These are phyloP conservation scores for Agraylea sexmaculata DNA, from an alignment of 1,140 invertebrate genomes.

Conservation along the genomic window DNA sequence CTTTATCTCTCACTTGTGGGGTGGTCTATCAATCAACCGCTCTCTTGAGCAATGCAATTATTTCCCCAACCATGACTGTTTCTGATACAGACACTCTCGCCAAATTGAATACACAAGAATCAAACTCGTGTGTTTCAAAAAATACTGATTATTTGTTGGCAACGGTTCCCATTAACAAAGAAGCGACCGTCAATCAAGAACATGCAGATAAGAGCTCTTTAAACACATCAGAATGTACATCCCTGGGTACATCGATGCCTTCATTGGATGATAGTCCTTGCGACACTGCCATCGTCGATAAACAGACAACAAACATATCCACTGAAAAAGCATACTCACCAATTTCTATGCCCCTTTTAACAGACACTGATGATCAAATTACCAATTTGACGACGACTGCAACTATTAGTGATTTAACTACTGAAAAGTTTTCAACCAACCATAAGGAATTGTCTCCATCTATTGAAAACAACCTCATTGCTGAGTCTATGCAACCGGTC, in stretches of 20 bases:
- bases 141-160: background rate
- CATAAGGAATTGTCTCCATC: no score
- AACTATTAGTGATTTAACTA: no score
- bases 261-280: constrained; percentile 18
- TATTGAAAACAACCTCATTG: no score
- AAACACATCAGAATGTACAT: no score
- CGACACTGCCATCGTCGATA: constrained; percentile 13
- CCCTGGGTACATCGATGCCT: constrained; percentile 16
- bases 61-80: constrained; percentile 6
- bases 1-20: constrained; percentile 8
- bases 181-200: constrained; percentile 1
- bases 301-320: constrained; percentile 6
- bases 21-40: constrained; percentile 10
- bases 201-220: background rate
- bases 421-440: no score
- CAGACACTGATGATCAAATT: constrained; percentile 10
- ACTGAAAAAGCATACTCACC: constrained; percentile 17
- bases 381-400: no score
- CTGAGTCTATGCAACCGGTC: no score
- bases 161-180: constrained; percentile 1
- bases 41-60: constrained; percentile 1
- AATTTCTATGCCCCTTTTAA: constrained; percentile 20
- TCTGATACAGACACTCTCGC: constrained; percentile 1
- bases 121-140: background rate
- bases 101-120: background rate